Conservation (phyloP, 2,797 vertebrate genomes). For the Sebastes umbrosus region DNA sequence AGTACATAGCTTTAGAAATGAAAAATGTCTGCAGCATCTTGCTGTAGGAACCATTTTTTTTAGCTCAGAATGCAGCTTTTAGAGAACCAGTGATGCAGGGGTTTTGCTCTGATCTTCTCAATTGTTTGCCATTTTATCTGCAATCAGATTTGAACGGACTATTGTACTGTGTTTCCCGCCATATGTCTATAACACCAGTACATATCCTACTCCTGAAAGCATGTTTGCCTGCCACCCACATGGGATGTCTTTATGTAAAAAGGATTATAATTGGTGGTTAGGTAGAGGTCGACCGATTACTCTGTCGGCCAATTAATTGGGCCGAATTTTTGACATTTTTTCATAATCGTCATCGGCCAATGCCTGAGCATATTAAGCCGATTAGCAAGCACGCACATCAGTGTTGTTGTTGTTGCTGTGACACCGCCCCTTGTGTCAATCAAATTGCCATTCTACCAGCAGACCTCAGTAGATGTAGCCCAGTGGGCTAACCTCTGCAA, state of each 20-base stretch:
- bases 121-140: neutral
- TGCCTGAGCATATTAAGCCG: no score
- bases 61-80: neutral
- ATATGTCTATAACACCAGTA: neutral
- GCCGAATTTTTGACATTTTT: no score
- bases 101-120: neutral
- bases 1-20: neutral
- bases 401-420: no score
- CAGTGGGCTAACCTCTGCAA: no score
- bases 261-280: slow-evolving; percentile 66
- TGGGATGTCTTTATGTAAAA: slow-evolving; percentile 51
- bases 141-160: neutral
- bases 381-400: no score
- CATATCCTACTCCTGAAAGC: slow-evolving; percentile 8
- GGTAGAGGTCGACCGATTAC: no score
- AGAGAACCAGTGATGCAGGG: neutral
- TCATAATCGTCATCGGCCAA: no score
- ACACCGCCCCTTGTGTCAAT: no score
- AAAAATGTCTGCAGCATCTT: neutral
- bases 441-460: no score
- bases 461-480: no score
- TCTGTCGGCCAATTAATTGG: no score
- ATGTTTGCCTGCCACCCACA: slow-evolving; percentile 50
- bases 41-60: neutral
- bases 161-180: neutral